Percentiles rank a stretch among this genome's conserved stretches.
These are phyloP conservation scores for Zapus hudsonius DNA, from an alignment of 2,113 vertebrate species.

Conservation along the genomic window DNA sequence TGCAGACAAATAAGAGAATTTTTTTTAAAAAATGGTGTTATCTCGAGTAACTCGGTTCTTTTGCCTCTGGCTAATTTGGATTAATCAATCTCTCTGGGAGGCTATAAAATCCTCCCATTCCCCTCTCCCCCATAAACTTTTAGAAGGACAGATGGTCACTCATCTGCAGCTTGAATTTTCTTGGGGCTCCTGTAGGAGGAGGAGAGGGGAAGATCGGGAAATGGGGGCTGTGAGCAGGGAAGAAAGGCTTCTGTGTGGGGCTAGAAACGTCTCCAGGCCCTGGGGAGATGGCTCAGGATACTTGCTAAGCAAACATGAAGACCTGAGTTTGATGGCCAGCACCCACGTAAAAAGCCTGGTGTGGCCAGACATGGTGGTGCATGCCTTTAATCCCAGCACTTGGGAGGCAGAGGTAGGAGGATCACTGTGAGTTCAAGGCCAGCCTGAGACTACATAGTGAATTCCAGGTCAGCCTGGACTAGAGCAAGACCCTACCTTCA, in stretches of 20 bases:
- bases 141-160: constrained; percentile 54
- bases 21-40: constrained; percentile 37
- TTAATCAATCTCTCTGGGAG: constrained; percentile 54
- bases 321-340: background rate
- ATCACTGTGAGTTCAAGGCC: too few species aligned
- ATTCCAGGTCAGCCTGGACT: too few species aligned
- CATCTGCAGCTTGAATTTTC: constrained; percentile 19
- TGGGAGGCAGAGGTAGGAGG: too few species aligned
- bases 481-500: background rate
- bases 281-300: too few species aligned
- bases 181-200: background rate
- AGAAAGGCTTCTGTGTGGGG: too few species aligned
- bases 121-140: constrained; percentile 56
- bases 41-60: constrained; percentile 43
- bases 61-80: constrained; percentile 55
- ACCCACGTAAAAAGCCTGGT: background rate
- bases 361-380: too few species aligned
- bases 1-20: constrained; percentile 53
- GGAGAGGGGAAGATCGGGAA: accelerated
- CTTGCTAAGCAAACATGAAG: background rate
- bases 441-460: too few species aligned
- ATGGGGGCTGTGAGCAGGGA: background rate
- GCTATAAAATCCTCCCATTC: constrained; percentile 62
- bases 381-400: too few species aligned
- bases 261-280: too few species aligned